Conservation (phyloP, 1,140 invertebrate genomes). For the Glomeris maerens region DNA sequence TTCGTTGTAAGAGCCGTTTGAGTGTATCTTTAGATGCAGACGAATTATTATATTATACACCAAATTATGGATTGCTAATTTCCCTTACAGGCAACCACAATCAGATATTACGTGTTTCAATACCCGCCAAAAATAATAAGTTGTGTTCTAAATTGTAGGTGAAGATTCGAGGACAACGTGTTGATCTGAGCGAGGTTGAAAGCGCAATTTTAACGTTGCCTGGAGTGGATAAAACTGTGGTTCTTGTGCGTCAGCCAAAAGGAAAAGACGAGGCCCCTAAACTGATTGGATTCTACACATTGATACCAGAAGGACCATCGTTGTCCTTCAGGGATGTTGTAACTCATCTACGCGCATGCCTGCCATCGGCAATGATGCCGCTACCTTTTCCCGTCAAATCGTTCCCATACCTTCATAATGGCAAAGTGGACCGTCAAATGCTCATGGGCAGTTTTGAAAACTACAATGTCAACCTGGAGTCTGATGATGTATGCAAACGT, state of each 20-base stretch:
- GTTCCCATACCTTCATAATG: conserved; percentile 64
- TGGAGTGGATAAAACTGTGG: conserved; percentile 47
- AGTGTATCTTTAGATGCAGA: no score
- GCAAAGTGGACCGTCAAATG: conserved; percentile 65
- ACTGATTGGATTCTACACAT: conserved; percentile 4
- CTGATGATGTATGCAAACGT: conserved; percentile 21
- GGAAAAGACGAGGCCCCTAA: conserved; percentile 47
- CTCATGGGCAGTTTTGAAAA: conserved; percentile 49
- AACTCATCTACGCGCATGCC: conserved; percentile 5
- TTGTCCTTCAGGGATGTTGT: conserved; percentile 5
- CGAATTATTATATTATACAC: no score
- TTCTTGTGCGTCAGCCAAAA: conserved; percentile 62
- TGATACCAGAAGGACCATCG: not conserved
- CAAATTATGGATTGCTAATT: no score
- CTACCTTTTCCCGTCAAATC: conserved; percentile 48
- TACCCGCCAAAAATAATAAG: no score
- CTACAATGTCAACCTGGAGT: conserved; percentile 8
- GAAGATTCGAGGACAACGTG: conserved; percentile 68
- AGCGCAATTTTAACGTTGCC: conserved; percentile 41
- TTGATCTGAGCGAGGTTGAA: conserved; percentile 70
- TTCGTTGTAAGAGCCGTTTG: no score
- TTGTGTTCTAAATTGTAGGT: no score
- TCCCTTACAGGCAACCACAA: no score
- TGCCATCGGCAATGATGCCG: conserved; percentile 53
- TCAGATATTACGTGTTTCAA: no score